Evolutionary conservation across 2,113 vertebrate genomes (phyloP).

Genomic region (Sphaerodactylus townsendi): DNA sequence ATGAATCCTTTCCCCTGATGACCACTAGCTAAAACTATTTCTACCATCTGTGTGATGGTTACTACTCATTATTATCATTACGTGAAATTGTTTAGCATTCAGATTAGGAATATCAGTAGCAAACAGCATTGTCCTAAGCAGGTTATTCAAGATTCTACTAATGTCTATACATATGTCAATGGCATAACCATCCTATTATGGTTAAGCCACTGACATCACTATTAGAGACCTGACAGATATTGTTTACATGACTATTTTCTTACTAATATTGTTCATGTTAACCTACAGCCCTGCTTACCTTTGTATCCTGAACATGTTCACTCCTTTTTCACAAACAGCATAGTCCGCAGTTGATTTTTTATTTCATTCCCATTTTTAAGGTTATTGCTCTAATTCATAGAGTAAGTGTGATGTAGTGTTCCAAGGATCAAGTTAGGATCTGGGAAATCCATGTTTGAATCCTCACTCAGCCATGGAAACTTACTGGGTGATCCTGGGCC

Average conservation of each 20-base stretch:
- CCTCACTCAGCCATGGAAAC: no score
- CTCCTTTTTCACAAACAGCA: slow-evolving; percentile 25
- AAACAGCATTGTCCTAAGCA: background rate
- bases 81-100: background rate
- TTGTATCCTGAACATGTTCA: background rate
- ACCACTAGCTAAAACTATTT: background rate
- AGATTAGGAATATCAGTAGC: background rate
- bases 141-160: no score
- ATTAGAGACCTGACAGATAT: background rate
- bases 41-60: background rate
- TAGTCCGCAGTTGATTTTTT: slow-evolving; percentile 11
- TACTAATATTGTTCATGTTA: slow-evolving; percentile 2
- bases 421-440: no score
- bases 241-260: background rate
- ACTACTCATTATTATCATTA: no score
- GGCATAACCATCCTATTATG: no score
- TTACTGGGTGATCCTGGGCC: no score
- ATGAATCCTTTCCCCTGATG: background rate
- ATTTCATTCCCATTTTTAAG: slow-evolving; percentile 22
- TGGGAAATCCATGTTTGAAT: no score
- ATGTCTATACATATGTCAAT: no score
- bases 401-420: no score
- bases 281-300: background rate
- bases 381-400: slow-evolving; percentile 5
- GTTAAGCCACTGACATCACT: no score